Evolutionary conservation across 2,888 invertebrate genomes (phyloP).

Genomic region (Drosophila hawaiiensis): DNA sequence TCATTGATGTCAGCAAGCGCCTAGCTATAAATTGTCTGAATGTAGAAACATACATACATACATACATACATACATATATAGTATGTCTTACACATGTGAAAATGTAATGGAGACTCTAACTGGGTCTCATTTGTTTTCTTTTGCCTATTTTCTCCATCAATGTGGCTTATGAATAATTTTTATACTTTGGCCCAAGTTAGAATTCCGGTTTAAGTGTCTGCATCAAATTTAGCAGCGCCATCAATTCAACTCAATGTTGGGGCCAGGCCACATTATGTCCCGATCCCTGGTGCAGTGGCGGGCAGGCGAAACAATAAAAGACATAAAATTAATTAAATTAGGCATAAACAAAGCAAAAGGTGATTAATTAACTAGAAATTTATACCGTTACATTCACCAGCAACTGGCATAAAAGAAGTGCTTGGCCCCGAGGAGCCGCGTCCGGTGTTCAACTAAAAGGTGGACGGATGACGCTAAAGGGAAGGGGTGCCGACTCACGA

Average conservation of each 20-base stretch:
- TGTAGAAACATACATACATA: neutral
- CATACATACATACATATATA: neutral
- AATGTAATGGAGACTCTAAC: neutral
- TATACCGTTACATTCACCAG: constrained; percentile 57
- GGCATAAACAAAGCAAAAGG: constrained; percentile 72
- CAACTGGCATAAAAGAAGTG: constrained; percentile 54
- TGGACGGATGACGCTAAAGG: neutral
- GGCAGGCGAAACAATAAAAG: constrained; percentile 57
- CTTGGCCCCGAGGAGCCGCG: constrained; percentile 17
- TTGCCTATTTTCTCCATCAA: constrained; percentile 3
- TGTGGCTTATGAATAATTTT: constrained; percentile 10
- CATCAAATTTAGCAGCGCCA: constrained; percentile 18
- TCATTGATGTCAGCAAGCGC: neutral
- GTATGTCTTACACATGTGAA: neutral
- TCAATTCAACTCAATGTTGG: constrained; percentile 9
- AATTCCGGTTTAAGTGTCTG: constrained; percentile 12
- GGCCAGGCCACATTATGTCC: neutral
- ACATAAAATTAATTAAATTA: constrained; percentile 71
- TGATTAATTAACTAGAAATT: constrained; percentile 71
- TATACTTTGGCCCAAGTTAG: constrained; percentile 2
- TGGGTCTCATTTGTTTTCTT: neutral
- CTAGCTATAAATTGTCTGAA: neutral
- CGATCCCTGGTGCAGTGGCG: constrained; percentile 7
- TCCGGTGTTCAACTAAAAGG: constrained; percentile 9
- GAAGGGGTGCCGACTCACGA: neutral